Percentiles rank a stretch among this genome's conserved stretches.
These are phyloP conservation scores for Hydrotaea diabolus DNA, from an alignment of 2,888 invertebrate genomes.

Conservation along the genomic window DNA sequence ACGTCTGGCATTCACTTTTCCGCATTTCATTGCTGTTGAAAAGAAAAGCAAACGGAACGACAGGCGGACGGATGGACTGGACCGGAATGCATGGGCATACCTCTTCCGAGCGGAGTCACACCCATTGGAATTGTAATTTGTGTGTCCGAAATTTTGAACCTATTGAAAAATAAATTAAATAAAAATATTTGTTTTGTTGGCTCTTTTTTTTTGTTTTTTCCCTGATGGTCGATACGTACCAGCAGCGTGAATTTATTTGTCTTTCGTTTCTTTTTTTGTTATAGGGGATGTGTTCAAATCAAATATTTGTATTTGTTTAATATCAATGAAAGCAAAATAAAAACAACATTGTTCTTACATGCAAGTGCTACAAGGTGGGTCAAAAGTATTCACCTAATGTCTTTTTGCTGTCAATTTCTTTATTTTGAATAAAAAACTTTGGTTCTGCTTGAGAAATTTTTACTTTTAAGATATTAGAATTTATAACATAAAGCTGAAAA, in stretches of 20 bases:
- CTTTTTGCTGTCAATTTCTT: too few species aligned
- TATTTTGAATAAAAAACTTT: too few species aligned
- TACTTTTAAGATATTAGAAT: too few species aligned
- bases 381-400: too few species aligned
- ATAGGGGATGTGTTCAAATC: neutral
- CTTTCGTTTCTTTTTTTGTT: too few species aligned
- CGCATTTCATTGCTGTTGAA: neutral
- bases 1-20: neutral
- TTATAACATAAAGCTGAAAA: too few species aligned
- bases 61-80: neutral
- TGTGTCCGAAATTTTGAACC: too few species aligned
- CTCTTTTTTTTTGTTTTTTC: neutral
- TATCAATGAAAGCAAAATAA: neutral
- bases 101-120: neutral
- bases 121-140: too few species aligned
- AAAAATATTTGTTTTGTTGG: neutral
- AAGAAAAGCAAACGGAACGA: neutral
- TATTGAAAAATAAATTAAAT: slow-evolving; percentile 20
- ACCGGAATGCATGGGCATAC: neutral
- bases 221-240: too few species aligned
- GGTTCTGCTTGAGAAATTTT: too few species aligned
- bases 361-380: too few species aligned
- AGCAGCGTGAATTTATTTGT: slow-evolving; percentile 11
- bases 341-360: neutral
- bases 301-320: slow-evolving; percentile 22